Percentiles rank a stretch among this genome's conserved stretches.
Evolutionary conservation across 2,113 vertebrate genomes (phyloP).

Genomic region (Columba livia): DNA sequence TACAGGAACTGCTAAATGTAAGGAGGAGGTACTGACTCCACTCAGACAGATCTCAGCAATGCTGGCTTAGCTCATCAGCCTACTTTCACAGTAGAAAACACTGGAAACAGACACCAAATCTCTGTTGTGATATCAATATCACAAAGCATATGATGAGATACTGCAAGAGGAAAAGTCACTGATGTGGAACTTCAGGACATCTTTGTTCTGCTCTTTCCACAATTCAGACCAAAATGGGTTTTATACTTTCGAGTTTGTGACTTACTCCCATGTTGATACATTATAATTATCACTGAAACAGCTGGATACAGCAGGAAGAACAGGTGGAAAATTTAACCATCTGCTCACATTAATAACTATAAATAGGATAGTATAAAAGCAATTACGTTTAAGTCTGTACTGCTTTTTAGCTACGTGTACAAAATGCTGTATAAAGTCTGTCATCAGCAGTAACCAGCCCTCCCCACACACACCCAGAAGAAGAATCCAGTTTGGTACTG

Average conservation of each 20-base stretch:
- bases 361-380: not conserved
- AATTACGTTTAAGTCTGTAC: not conserved
- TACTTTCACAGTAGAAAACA: not conserved
- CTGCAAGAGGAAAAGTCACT: not conserved
- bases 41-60: not conserved
- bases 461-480: not conserved
- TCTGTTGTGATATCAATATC: not conserved
- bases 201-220: not conserved
- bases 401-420: not conserved
- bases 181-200: not conserved
- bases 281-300: slow-evolving; percentile 43
- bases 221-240: not conserved
- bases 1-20: not conserved
- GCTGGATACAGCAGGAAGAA: slow-evolving; percentile 37
- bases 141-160: not conserved
- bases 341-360: slow-evolving; percentile 29
- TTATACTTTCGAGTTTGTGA: not conserved
- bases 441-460: not conserved
- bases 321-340: slow-evolving; percentile 38
- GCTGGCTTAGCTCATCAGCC: not conserved
- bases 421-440: not conserved
- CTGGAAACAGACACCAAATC: not conserved
- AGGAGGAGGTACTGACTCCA: not conserved
- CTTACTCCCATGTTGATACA: slow-evolving; percentile 8
- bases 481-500: not conserved